These are phyloP conservation scores for Dendrocincla tyrannina DNA, from an alignment of 2,797 vertebrate genomes.

Conservation along the genomic window DNA sequence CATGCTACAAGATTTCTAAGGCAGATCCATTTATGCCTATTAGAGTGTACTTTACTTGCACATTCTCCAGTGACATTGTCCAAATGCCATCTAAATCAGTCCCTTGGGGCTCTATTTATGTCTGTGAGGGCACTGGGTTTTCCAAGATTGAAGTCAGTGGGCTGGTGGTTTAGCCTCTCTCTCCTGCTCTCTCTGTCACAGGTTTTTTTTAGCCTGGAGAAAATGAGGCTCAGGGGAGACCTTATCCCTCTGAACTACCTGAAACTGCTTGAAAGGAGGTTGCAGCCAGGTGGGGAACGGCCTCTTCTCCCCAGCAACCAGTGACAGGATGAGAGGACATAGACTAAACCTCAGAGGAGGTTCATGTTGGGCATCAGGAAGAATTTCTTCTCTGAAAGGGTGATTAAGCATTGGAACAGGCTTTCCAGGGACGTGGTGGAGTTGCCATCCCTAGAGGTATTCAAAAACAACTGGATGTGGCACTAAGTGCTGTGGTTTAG, in stretches of 20 bases:
- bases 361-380: not conserved
- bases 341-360: not conserved
- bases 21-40: not conserved
- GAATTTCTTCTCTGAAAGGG: not conserved
- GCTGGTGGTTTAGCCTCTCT: not conserved
- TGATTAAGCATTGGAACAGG: not conserved
- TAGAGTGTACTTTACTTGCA: not conserved
- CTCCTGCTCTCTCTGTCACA: not conserved
- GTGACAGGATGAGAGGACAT: not conserved
- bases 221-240: not conserved
- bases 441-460: not conserved
- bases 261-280: not conserved
- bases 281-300: not conserved
- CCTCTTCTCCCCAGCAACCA: not conserved
- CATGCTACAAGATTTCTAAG: not conserved
- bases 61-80: not conserved
- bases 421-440: not conserved
- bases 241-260: not conserved
- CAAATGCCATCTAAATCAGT: not conserved
- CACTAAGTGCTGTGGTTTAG: too few relatives aligned
- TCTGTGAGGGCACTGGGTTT: not conserved
- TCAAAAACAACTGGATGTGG: rapidly evolving
- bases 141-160: not conserved
- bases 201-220: not conserved
- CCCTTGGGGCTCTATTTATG: not conserved